Base-by-base conservation (phyloP, 2,888 invertebrate species). In the Slavum lentiscoides region DNA sequence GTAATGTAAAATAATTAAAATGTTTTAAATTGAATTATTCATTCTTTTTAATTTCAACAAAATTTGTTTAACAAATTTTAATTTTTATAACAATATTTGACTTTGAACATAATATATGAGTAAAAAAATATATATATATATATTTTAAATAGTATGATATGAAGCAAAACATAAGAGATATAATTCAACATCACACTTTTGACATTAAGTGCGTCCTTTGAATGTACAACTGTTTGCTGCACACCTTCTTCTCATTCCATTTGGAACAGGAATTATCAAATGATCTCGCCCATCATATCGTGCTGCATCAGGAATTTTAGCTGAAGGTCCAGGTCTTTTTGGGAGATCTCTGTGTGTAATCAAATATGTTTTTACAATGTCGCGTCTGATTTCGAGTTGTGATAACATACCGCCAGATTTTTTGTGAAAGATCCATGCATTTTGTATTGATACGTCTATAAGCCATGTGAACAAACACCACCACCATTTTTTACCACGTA, bases 401-500 rank as follows among this genome's bases (percentile, higher is more conserved):
- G 55, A n/a, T 19, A 69, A 21, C 11, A 7, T 55, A 0, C 53
- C 53, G 8, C 69, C 53, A 9, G 55, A 23, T 55, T 69, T 69
- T 53, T 30, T 53, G 53, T 69, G 55, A 68, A 68, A 13, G 2
- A 53, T 67, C 67, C 67, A 67, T 13, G 67, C 67, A 13, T 43
- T 67, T 67, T 68, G 68, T 69, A 69, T 69, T 5, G 30, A 23
- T 69, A 53, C 30, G 37, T 30, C 58, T 2, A 67, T 37, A 58
- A 59, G 49, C 58, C 76, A 68, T 17, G 49, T 58, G 3, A 67
- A 21, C 7, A 69, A 69, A 69, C 53, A 55, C 53, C 69, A 69
- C 53, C 53, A 69, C 30, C 69, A 69, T 19, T 69, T 53, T 17
- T 69, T 53, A 0, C 69, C 53, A 17, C 69, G 30, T 1, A 69